Conservation (phyloP, 2,797 vertebrate genomes). For the Acrocephalus scirpaceus region DNA sequence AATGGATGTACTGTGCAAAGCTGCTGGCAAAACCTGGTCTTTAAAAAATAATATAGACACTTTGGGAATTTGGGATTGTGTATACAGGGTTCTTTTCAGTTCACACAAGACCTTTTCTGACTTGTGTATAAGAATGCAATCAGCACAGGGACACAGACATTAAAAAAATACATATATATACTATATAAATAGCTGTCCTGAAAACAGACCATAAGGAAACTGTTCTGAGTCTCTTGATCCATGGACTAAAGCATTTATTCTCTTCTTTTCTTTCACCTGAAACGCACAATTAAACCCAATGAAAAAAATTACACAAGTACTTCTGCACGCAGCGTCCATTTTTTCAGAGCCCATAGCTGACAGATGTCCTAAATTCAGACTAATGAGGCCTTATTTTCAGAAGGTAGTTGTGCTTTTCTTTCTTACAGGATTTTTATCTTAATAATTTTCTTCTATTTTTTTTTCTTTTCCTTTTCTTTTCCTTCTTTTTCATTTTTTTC, state of each 20-base stretch:
- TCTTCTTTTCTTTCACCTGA: background rate
- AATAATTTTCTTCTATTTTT: accelerated
- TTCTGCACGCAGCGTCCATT: background rate
- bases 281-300: background rate
- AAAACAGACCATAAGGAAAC: background rate
- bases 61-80: background rate
- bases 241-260: background rate
- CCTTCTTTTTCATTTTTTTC: accelerated
- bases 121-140: background rate
- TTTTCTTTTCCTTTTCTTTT: background rate
- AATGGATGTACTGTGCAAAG: background rate
- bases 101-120: background rate
- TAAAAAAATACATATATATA: background rate
- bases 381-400: background rate
- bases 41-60: background rate
- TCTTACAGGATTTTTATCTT: background rate
- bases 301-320: background rate
- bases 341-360: background rate
- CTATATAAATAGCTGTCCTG: background rate
- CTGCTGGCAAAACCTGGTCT: background rate
- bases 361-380: background rate
- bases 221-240: background rate
- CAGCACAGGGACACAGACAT: background rate
- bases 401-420: background rate
- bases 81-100: background rate